Evolutionary conservation across 37 sponge, comb jelly and placozoan genomes (phyloP), one percentile per base, ranked within the genome.

Genomic region (Diacarnus erythraeanus): DNA sequence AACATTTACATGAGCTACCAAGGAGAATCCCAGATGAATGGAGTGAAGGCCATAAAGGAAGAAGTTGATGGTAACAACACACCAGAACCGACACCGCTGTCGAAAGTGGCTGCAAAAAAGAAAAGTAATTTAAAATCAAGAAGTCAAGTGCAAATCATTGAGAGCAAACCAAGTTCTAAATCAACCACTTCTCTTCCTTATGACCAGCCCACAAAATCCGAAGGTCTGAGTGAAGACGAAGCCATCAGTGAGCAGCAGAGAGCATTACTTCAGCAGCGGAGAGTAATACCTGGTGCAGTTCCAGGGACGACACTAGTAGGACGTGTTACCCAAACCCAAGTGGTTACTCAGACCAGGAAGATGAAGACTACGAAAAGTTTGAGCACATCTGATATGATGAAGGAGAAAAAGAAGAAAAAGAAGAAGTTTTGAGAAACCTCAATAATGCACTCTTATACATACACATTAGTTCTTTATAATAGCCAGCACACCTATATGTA

Each of bases 11-110:
- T 20, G 61, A 77, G 31, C 43, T 58, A 63, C 22, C 3, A 54
- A 30, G 60, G 44, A 29, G 36, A 51, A 57, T 56, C 15, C 20
- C 38, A 36, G 38, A 64, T 12, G 18, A 54, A 18, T 54, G 57
- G 41, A 17, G 39, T 54, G 42, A 23, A 73, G 43, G 51, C 41
- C 15, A 31, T 18, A 5, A 21, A 51, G 10, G 61, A 56, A 42
- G 39, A 75, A 75, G 76, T 31, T 26, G 47, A 72, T 18, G 47
- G 72, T 18, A 69, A 25, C 64, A 63, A 63, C n/a, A 10, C 42
- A 65, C 78, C 68, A 27, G 35, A 43, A 41, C 18, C 66, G 61
- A 27, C 66, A 38, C 38, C 69, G 34, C 21, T 15, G 38, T 36
- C 2, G 38, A 20, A 35, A 3, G 69, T 15, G 69, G 37, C 29